Evolutionary conservation across 2,888 invertebrate genomes (phyloP).

Genomic region (Lasioglossum figueresi): DNA sequence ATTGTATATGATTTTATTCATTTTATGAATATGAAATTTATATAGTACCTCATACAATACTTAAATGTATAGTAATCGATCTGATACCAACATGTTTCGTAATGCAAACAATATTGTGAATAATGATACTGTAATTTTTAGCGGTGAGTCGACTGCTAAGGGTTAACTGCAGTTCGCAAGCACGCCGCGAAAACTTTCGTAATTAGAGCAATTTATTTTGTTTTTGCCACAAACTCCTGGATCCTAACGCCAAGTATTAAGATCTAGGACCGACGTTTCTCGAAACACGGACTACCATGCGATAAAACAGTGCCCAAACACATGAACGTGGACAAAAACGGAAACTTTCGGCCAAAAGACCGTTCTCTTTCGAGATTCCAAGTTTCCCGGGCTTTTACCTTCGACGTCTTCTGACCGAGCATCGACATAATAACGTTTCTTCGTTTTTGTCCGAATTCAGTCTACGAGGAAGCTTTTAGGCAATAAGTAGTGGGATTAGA

Average conservation of each 20-base stretch:
- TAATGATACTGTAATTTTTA: too few relatives aligned
- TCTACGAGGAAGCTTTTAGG: constrained; percentile 34
- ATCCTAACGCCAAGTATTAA: neutral
- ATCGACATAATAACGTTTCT: constrained; percentile 51
- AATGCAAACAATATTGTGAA: too few relatives aligned
- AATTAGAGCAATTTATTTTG: too few relatives aligned
- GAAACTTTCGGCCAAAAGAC: constrained; percentile 31
- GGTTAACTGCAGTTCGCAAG: too few relatives aligned
- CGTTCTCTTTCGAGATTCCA: constrained; percentile 6
- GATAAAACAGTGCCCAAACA: neutral
- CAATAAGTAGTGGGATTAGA: constrained; percentile 41
- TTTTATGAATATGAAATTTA: too few relatives aligned
- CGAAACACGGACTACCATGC: neutral
- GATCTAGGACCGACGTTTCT: neutral
- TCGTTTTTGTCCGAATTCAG: constrained; percentile 67
- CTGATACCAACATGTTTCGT: too few relatives aligned
- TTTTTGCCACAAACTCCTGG: neutral
- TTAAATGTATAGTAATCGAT: too few relatives aligned
- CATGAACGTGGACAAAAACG: constrained; percentile 68
- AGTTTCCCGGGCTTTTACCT: constrained; percentile 33
- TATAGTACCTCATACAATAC: too few relatives aligned
- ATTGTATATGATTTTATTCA: too few relatives aligned
- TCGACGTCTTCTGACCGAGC: constrained; percentile 23
- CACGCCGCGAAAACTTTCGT: too few relatives aligned
- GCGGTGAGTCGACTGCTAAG: too few relatives aligned